Evolutionary conservation across 1,140 invertebrate genomes (phyloP).

Genomic region (Papilio xuthus): DNA sequence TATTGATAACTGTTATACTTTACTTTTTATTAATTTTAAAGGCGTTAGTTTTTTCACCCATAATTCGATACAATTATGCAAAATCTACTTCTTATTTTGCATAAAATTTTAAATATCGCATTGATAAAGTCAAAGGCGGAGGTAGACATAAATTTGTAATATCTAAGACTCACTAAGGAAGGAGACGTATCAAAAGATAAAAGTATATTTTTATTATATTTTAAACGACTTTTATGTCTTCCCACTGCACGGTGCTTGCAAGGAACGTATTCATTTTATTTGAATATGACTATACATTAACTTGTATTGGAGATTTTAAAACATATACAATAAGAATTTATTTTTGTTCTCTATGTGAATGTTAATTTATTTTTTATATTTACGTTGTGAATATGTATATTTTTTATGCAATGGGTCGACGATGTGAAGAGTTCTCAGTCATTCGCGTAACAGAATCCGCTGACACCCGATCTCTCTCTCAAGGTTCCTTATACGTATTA

Average conservation of each 20-base stretch:
- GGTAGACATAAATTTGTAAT: neutral
- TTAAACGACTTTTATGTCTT: slow-evolving; percentile 9
- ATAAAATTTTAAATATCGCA: neutral
- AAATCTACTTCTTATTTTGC: neutral
- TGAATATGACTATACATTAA: neutral
- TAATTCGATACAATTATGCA: too few relatives aligned
- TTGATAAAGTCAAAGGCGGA: neutral
- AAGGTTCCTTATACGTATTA: slow-evolving; percentile 78
- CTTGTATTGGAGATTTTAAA: neutral
- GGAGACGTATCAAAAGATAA: slow-evolving; percentile 7
- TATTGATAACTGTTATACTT: too few relatives aligned
- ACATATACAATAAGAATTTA: slow-evolving; percentile 48
- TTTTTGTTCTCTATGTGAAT: slow-evolving; percentile 72
- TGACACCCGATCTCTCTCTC: slow-evolving; percentile 62
- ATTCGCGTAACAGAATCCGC: slow-evolving; percentile 69
- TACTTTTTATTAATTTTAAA: too few relatives aligned
- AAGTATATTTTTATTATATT: neutral
- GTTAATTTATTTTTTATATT: too few relatives aligned
- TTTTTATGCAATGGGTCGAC: too few relatives aligned
- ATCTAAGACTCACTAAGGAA: neutral
- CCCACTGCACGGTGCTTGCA: neutral
- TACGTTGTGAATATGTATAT: too few relatives aligned
- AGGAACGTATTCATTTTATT: neutral
- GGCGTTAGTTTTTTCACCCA: too few relatives aligned
- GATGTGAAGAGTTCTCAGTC: slow-evolving; percentile 64